Conservation (phyloP, 2,888 invertebrate species). For the Aelia acuminata region DNA sequence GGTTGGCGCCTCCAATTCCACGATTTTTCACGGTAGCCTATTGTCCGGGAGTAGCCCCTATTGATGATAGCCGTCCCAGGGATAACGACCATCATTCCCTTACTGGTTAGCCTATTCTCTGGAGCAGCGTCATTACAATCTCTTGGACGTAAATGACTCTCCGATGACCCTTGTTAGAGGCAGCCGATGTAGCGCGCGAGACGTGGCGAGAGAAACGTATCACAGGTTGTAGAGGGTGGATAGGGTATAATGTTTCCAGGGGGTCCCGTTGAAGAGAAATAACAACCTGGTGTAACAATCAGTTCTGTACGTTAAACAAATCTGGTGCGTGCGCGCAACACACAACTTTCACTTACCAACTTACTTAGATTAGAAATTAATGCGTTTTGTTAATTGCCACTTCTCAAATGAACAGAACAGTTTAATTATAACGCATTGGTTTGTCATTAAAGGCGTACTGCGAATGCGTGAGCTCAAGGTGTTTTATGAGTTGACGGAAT, state of each 20-base stretch:
- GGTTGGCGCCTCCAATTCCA: slow-evolving; percentile 55
- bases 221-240: not conserved
- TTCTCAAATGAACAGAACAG: too few species aligned
- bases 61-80: slow-evolving; percentile 29
- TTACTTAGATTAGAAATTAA: too few species aligned
- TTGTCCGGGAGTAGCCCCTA: slow-evolving; percentile 50
- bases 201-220: slow-evolving; percentile 15
- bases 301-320: not conserved
- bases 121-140: not conserved
- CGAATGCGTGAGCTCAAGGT: too few species aligned
- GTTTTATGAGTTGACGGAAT: too few species aligned
- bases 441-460: too few species aligned
- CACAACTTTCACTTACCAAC: too few species aligned
- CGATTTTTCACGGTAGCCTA: slow-evolving; percentile 53
- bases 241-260: not conserved
- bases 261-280: not conserved
- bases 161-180: not conserved
- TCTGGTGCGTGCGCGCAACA: too few species aligned
- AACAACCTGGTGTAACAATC: not conserved
- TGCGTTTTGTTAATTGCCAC: too few species aligned
- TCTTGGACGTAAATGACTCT: not conserved
- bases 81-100: slow-evolving; percentile 46
- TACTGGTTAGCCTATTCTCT: not conserved
- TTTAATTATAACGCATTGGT: too few species aligned
- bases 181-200: not conserved